Base-by-base conservation (phyloP, 2,888 invertebrate species). In the Drosophila tripunctata region DNA sequence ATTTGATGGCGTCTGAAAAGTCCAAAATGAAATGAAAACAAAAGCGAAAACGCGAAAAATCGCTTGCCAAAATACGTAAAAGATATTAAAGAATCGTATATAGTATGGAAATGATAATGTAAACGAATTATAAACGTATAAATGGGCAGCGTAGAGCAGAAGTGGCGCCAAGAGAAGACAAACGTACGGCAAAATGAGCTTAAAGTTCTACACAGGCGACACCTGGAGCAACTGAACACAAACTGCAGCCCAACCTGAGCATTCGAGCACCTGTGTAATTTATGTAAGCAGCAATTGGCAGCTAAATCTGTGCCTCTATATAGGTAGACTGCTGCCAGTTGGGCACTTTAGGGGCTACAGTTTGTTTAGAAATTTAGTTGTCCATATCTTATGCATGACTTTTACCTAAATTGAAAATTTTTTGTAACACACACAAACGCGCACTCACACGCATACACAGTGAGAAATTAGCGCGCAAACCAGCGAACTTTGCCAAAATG, bases 401-500 rank as follows among this genome's bases (percentile, higher is more conserved):
- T n/a, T 69, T 73, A 73, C 73, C 73, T 73, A 57, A 54, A 56
- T 74, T 43, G 24, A 51, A 52, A 40, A 33, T 33, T 27, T 47
- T 61, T 63, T 55, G 38, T 45, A 65, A 52, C 45, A 45, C 54
- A 41, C 27, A 27, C 27, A 27, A 27, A 27, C 10, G 3, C 5
- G 10, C 27, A 27, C 27, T 10, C 10, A 27, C 27, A 27, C 5
- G 10, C 27, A 27, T 10, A 27, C 10, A 27, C 27, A 27, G 27
- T 27, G 27, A 41, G 40, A 44, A 41, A 43, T 43, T 52, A 35
- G 43, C 45, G 54, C 50, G 24, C n/a, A 33, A 62, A 41, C 22
- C n/a, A 30, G 47, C 74, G 63, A 66, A 61, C 48, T 64, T 38
- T 45, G 35, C 57, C 41, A 41, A 51, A 66, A 54, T 66, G 66